Evolutionary conservation across 2,888 invertebrate genomes (phyloP), one percentile per base, ranked within the genome.

Genomic region (Eristalis intricaria): DNA sequence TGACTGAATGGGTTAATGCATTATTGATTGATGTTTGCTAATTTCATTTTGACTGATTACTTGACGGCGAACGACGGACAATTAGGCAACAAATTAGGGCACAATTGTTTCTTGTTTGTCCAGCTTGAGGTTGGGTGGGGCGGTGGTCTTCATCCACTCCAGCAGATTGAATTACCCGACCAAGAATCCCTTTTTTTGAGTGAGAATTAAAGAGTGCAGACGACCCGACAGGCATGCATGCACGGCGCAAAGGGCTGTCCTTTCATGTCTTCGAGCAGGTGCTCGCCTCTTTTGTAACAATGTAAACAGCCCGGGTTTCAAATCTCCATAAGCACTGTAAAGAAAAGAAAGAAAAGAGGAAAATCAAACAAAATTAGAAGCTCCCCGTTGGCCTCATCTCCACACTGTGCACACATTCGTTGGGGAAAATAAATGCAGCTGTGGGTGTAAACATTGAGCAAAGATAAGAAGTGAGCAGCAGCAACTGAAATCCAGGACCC

Each of bases 11-110:
- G 82, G 86, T 78, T 78, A 78, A 86, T 86, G 82, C 78, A 78
- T 66, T 75, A 86, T 78, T 86, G 83, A 86, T 86, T 86, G 82
- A 86, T 86, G 82, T 79, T 86, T 86, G 82, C 75, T 86, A 79
- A 86, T 86, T 74, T 75, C 65, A 83, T 82, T 83, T 83, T 86
- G 82, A 86, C 78, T 83, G 82, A 86, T 86, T 82, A 38, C 74
- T 74, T 66, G 78, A 13, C 65, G 40, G 26, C 64, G 64, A 56
- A 26, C 23, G 60, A 56, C 65, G 70, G 43, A 66, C 75, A 83
- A 83, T 75, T 78, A 56, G 32, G 70, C 56, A 70, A 83, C 79
- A 75, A 86, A 78, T 78, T 70, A 83, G 78, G 64, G 68, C 63
- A 43, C 43, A 75, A 79, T 83, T 65, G 77, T 63, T 50, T 22